Conservation (phyloP, 1,140 invertebrate genomes). For the Sitobion miscanthi region DNA sequence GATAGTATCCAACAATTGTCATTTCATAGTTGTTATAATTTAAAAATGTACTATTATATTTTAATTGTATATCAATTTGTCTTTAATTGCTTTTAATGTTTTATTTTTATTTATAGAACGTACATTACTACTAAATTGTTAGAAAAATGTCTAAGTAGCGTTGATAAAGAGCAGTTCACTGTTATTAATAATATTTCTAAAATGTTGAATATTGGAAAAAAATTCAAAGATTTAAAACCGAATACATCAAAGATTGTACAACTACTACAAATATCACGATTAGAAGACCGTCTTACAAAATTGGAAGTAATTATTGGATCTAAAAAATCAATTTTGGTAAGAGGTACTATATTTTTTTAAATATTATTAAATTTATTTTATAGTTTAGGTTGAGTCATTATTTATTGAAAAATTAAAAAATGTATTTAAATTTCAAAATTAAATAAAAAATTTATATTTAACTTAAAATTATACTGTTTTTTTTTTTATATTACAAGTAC, state of each 20-base stretch:
- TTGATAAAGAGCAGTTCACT: not conserved
- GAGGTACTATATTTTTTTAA: not conserved
- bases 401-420: not conserved
- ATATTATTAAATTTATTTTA: not conserved
- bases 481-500: too few species aligned
- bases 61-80: not conserved
- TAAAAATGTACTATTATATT: not conserved
- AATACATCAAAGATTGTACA: not conserved
- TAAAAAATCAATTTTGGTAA: constrained; percentile 10
- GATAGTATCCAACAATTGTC: too few species aligned
- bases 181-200: not conserved
- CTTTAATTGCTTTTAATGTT: not conserved
- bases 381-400: not conserved
- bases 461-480: not conserved
- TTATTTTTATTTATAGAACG: not conserved
- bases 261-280: not conserved
- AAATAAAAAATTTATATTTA: not conserved
- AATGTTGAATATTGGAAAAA: not conserved
- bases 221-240: not conserved
- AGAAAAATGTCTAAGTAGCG: not conserved
- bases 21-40: not conserved
- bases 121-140: not conserved
- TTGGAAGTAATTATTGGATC: not conserved
- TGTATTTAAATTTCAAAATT: too few species aligned
- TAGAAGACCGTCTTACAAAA: not conserved